Base-by-base conservation (phyloP, 2,113 vertebrate genomes). In the Cochlearius cochlearius region DNA sequence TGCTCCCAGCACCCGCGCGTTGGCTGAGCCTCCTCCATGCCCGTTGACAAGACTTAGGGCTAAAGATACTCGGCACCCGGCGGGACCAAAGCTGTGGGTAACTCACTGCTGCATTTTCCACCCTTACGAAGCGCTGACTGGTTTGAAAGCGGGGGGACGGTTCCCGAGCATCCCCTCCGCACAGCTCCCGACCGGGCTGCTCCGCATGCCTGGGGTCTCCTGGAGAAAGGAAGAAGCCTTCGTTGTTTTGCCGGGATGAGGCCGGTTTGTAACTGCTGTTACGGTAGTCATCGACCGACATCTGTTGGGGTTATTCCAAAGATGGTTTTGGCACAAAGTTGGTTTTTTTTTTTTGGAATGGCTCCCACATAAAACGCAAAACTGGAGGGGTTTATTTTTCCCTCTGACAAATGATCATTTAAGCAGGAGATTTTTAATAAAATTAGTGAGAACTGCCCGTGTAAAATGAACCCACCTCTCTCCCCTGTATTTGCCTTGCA, bases 391-490 rank as follows among this genome's bases (percentile, higher is more conserved):
- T 62, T 94, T 79, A 39, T 91, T 96, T 92, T 90, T 88, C 86
- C 82, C 1, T 1, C 71, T 93, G 95, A 95, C 79, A 91, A 83
- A 85, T 68, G 92, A 80, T 96, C 68, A 58, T 91, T 94, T 94
- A 86, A 86, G 87, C 78, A 94, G 83, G 90, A 95, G 69, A 52
- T 92, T 55, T 91, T 89, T 85, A 91, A 77, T 93, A 71, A 93
- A 93, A 76, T 80, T 22, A 82, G 81, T 53, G 89, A 86, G 88
- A 91, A 32, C 88, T 86, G 90, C 69, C 66, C 5, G 1, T 77
- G 76, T 85, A 76, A 97, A 92, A 82, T 34, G 73, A 87, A 27
- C 52, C 74, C 59, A 64, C 59, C 64, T 67, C 86, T 84, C 71
- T 67, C 72, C 83, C 39, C 52, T 62, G 19, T 92, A 30, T 88